Conservation (phyloP, 2,888 invertebrate genomes). For the Stegophylla sp. region DNA sequence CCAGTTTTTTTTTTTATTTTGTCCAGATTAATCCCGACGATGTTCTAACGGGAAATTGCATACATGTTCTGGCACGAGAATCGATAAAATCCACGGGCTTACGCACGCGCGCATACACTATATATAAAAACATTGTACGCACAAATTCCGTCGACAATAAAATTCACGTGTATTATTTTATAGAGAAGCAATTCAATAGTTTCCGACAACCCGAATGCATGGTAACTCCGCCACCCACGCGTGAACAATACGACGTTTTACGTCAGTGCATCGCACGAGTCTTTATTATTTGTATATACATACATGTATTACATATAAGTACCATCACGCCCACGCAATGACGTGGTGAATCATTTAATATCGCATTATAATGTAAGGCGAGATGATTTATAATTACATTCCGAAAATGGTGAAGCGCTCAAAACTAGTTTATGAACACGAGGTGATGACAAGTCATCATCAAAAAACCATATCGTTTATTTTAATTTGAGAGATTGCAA, state of each 20-base stretch:
- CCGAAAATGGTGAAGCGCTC: slow-evolving; percentile 20
- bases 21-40: slow-evolving; percentile 26
- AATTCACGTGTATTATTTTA: too few species aligned
- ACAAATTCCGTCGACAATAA: too few species aligned
- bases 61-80: slow-evolving; percentile 35
- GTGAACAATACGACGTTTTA: too few species aligned
- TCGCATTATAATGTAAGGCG: not conserved
- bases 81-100: slow-evolving; percentile 20
- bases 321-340: not conserved
- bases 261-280: too few species aligned
- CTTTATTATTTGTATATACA: too few species aligned
- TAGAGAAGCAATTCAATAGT: too few species aligned
- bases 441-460: not conserved
- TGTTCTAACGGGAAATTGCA: slow-evolving; percentile 46
- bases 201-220: not conserved
- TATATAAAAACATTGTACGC: too few species aligned
- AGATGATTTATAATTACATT: not conserved
- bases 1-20: slow-evolving; percentile 46
- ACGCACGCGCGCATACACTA: not conserved
- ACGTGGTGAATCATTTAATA: not conserved
- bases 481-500: too few species aligned
- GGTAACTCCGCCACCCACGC: not conserved
- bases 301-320: not conserved
- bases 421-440: not conserved
- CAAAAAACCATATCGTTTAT: not conserved